Conservation (phyloP, 1,140 invertebrate genomes). For the Pseudomyrmex concolor region DNA sequence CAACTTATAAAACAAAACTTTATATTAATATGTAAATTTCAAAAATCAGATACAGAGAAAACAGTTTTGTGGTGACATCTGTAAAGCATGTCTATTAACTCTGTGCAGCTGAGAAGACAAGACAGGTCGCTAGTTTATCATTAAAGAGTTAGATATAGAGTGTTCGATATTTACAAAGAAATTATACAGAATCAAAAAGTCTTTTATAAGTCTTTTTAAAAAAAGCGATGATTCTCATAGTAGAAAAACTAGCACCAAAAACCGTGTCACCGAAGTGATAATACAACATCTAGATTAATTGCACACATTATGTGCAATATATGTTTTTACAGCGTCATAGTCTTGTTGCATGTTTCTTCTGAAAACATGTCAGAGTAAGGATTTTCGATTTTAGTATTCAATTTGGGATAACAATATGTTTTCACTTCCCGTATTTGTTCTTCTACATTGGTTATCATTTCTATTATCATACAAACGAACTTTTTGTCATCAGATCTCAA, state of each 20-base stretch:
- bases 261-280: too few relatives aligned
- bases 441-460: conserved; percentile 43
- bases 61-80: conserved; percentile 31
- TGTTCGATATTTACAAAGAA: too few relatives aligned
- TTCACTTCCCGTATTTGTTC: conserved; percentile 44
- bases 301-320: neutral
- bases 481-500: neutral
- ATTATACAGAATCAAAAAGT: neutral
- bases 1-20: too few relatives aligned
- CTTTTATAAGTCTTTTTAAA: neutral
- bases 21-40: too few relatives aligned
- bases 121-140: conserved; percentile 31
- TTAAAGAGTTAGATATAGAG: neutral
- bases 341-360: neutral
- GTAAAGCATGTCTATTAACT: neutral
- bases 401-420: neutral
- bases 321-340: neutral
- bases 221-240: too few relatives aligned
- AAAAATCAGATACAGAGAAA: too few relatives aligned
- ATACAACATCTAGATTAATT: too few relatives aligned
- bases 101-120: conserved; percentile 24
- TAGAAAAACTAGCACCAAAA: too few relatives aligned
- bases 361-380: neutral
- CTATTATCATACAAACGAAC: neutral
- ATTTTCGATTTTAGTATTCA: neutral